Conservation (phyloP, 2,113 vertebrate genomes). For the Phrynosoma platyrhinos region DNA sequence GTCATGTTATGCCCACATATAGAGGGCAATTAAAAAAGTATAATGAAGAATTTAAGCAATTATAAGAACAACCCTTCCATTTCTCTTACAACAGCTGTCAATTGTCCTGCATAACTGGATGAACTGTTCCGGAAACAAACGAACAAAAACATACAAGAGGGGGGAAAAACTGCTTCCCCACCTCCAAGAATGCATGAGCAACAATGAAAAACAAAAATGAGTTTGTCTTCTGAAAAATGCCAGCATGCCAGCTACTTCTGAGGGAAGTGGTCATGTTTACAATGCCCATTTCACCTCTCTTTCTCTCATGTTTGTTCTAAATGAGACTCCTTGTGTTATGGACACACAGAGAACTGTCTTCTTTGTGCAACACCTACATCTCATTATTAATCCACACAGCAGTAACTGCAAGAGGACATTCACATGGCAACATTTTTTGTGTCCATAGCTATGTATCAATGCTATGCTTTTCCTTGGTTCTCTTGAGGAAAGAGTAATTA, state of each 20-base stretch:
- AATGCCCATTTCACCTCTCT: slow-evolving; percentile 57
- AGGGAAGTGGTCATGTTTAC: slow-evolving; percentile 50
- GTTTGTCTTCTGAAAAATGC: slow-evolving; percentile 70
- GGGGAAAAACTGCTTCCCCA: slow-evolving; percentile 53
- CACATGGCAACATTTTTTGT: slow-evolving; percentile 17
- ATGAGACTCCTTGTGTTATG: slow-evolving; percentile 13
- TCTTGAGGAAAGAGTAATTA: slow-evolving; percentile 35
- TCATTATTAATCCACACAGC: slow-evolving; percentile 26
- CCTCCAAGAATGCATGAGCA: slow-evolving; percentile 65
- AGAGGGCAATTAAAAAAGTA: slow-evolving; percentile 64
- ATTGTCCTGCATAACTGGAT: slow-evolving; percentile 45
- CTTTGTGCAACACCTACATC: slow-evolving; percentile 18
- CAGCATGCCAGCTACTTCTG: slow-evolving; percentile 64
- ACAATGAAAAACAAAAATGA: slow-evolving; percentile 71
- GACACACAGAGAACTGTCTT: slow-evolving; percentile 22
- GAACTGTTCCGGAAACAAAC: slow-evolving; percentile 32
- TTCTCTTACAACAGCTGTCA: slow-evolving; percentile 35
- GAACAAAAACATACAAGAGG: slow-evolving; percentile 21
- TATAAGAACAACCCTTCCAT: slow-evolving; percentile 52
- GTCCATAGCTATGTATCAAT: slow-evolving; percentile 29
- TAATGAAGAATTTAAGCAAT: slow-evolving; percentile 61
- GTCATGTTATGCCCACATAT: slow-evolving; percentile 51
- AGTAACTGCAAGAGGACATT: slow-evolving; percentile 21
- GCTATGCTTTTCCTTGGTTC: slow-evolving; percentile 22
- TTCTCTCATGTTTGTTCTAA: slow-evolving; percentile 52